These are phyloP conservation scores for Seriola aureovittata DNA, from an alignment of 2,113 vertebrate species.

Conservation along the genomic window DNA sequence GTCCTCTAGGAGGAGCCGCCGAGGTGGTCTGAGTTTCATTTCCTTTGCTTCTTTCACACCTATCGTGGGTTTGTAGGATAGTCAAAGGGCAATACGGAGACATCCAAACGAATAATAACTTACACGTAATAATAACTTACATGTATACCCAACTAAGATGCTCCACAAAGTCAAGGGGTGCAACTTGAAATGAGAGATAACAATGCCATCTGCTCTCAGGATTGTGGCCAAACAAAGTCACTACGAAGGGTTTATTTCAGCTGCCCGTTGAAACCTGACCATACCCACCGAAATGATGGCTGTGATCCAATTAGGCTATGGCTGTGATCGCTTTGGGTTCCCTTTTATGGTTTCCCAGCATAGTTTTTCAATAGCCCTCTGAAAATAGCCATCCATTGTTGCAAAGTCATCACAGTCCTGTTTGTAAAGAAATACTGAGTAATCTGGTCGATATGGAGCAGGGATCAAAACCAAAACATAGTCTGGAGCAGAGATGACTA, in stretches of 20 bases:
- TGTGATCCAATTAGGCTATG: constrained; percentile 6
- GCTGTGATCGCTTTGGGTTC: constrained; percentile 41
- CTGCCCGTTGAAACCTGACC: constrained; percentile 30
- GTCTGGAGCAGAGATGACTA: constrained; percentile 30
- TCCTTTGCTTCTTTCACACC: neutral
- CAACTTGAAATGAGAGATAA: neutral
- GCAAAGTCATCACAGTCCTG: constrained; percentile 62
- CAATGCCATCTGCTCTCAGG: constrained; percentile 1
- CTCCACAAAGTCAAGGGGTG: constrained; percentile 5
- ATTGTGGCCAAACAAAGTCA: constrained; percentile 3
- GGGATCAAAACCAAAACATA: constrained; percentile 51
- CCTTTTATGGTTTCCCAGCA: constrained; percentile 67
- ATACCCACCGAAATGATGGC: neutral
- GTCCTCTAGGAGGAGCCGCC: neutral
- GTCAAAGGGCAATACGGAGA: neutral
- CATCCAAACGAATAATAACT: neutral
- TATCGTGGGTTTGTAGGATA: neutral
- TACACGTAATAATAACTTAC: neutral
- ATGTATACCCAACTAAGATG: neutral
- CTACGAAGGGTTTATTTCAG: constrained; percentile 16
- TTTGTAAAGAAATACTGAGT: constrained; percentile 50
- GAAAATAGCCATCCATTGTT: constrained; percentile 65
- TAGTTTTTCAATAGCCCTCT: constrained; percentile 55
- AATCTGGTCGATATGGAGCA: constrained; percentile 33
- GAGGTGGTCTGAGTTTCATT: constrained; percentile 2